Evolutionary conservation across 1,140 invertebrate genomes (phyloP).

Genomic region (Archegozetes longisetosus): DNA sequence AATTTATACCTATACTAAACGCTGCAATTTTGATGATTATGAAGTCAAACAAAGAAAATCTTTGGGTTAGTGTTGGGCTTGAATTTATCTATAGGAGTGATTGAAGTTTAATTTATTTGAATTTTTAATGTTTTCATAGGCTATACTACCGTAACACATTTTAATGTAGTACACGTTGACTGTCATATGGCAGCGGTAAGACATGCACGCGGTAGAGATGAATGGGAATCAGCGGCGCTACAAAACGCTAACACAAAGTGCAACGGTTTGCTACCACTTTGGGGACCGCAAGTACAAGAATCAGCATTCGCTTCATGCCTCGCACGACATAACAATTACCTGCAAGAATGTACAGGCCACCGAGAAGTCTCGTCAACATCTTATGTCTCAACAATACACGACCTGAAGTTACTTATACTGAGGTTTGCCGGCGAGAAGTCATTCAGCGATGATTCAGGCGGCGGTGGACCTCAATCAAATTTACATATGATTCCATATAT

Average conservation of each 20-base stretch:
- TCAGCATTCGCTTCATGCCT: conserved; percentile 84
- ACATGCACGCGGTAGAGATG: conserved; percentile 58
- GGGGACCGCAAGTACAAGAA: conserved; percentile 89
- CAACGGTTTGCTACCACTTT: conserved; percentile 85
- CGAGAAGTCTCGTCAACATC: conserved; percentile 49
- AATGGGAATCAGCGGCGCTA: conserved; percentile 92
- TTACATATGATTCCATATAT: conserved; percentile 90
- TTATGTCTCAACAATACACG: conserved; percentile 73
- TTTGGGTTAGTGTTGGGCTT: conserved; percentile 19
- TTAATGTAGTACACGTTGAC: conserved; percentile 94
- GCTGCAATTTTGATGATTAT: conserved; percentile 82
- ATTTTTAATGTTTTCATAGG: conserved; percentile 20
- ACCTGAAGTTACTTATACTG: conserved; percentile 74
- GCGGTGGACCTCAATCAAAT: conserved; percentile 90
- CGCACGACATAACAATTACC: conserved; percentile 42
- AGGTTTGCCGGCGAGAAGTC: conserved; percentile 83
- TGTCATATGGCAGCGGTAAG: conserved; percentile 91
- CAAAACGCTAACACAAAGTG: conserved; percentile 96
- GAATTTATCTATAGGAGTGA: neutral
- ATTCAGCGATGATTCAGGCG: conserved; percentile 93
- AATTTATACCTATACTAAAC: conserved; percentile 93
- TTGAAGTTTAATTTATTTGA: conserved; percentile 1
- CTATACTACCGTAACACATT: conserved; percentile 90
- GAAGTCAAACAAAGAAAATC: conserved; percentile 64
- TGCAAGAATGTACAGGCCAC: conserved; percentile 28